Percentiles rank a stretch among this genome's conserved stretches.
These are phyloP conservation scores for Elachura formosa DNA, from an alignment of 2,113 vertebrate genomes.

Conservation along the genomic window DNA sequence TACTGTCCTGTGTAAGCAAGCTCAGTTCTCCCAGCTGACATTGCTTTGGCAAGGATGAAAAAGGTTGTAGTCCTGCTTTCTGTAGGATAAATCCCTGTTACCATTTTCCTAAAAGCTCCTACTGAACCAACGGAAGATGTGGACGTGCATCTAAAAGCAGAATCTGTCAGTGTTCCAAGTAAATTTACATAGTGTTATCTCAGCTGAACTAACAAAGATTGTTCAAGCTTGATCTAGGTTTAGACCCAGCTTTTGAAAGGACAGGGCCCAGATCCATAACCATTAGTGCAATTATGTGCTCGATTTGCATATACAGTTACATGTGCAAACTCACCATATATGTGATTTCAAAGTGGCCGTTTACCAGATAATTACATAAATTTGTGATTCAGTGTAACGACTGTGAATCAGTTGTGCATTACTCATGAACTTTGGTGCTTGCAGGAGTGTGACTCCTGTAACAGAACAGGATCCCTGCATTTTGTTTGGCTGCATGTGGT, in stretches of 20 bases:
- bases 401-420: background rate
- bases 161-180: conserved; percentile 38
- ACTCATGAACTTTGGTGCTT: background rate
- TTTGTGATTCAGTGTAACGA: background rate
- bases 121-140: background rate
- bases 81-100: background rate
- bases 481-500: background rate
- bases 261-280: background rate
- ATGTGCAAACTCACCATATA: background rate
- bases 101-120: background rate
- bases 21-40: background rate
- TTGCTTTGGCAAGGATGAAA: background rate
- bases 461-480: background rate
- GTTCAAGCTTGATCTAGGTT: conserved; percentile 2
- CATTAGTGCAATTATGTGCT: background rate
- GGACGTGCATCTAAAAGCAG: conserved; percentile 24
- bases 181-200: conserved; percentile 55
- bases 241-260: conserved; percentile 5
- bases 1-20: background rate
- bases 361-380: background rate
- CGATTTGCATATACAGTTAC: background rate
- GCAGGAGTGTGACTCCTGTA: background rate
- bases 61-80: background rate
- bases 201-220: conserved; percentile 60
- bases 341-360: background rate